phyloP scores from a whole-genome alignment of 2,888 invertebrate genomes.

The Hyppa rectilinea region DNA sequence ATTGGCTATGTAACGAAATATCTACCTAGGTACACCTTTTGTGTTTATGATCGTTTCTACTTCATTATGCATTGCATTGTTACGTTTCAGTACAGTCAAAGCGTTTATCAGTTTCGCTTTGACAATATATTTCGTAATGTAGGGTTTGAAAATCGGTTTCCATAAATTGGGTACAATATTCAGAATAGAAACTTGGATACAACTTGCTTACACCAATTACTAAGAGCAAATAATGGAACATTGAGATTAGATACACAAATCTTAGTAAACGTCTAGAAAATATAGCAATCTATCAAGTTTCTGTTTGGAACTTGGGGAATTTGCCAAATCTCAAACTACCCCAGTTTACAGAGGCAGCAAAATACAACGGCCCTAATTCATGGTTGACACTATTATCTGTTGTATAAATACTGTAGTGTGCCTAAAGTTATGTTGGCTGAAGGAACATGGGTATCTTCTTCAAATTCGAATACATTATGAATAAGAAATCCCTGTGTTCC shows the following conservation, averaged over 20 bases:
- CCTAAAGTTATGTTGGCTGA: slow-evolving; percentile 63
- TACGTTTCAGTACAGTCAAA: slow-evolving; percentile 11
- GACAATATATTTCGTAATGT: slow-evolving; percentile 33
- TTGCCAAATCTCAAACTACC: slow-evolving; percentile 65
- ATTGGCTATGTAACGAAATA: background rate
- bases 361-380: slow-evolving; percentile 62
- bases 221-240: slow-evolving; percentile 47
- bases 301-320: slow-evolving; percentile 65
- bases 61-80: slow-evolving; percentile 18
- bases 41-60: slow-evolving; percentile 4
- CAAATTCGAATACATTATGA: slow-evolving; percentile 61
- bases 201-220: slow-evolving; percentile 54
- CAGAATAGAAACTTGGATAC: slow-evolving; percentile 33
- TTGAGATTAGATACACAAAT: slow-evolving; percentile 60
- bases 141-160: slow-evolving; percentile 26
- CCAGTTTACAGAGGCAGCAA: slow-evolving; percentile 65
- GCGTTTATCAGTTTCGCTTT: slow-evolving; percentile 30
- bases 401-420: slow-evolving; percentile 67
- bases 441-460: slow-evolving; percentile 65
- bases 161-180: slow-evolving; percentile 40
- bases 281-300: slow-evolving; percentile 67
- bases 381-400: slow-evolving; percentile 69
- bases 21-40: background rate
- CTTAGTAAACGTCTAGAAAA: slow-evolving; percentile 61
- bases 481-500: slow-evolving; percentile 69